Evolutionary conservation across 2,797 vertebrate species (phyloP).

Genomic region (Crocidura indochinensis): DNA sequence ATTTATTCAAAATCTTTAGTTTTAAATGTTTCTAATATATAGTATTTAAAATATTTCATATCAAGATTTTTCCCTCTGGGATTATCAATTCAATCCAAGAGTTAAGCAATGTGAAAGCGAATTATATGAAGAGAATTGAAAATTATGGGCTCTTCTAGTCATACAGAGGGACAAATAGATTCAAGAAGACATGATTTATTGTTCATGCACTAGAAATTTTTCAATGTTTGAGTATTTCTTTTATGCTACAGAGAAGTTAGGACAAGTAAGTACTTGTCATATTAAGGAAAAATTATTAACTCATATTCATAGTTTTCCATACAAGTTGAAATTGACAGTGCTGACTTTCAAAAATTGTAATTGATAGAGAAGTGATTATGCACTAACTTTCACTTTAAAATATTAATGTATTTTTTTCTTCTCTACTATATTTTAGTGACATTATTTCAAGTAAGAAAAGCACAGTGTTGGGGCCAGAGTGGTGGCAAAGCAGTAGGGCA

Average conservation of each 20-base stretch:
- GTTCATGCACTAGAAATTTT: background rate
- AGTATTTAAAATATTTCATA: too few relatives aligned
- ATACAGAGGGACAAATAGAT: background rate
- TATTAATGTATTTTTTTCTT: background rate
- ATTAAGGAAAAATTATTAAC: background rate
- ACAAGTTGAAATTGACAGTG: background rate
- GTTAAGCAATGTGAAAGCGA: background rate
- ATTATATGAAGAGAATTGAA: background rate
- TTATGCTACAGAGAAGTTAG: background rate
- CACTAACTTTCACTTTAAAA: background rate
- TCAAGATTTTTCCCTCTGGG: background rate
- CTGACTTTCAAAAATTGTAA: background rate
- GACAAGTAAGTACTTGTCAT: background rate
- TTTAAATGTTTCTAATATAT: background rate
- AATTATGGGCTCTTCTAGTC: background rate
- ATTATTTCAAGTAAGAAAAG: background rate
- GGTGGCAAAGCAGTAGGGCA: too few relatives aligned
- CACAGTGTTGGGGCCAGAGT: background rate
- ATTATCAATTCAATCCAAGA: background rate
- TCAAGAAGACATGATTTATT: too few relatives aligned
- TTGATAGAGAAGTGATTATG: background rate
- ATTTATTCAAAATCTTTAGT: background rate
- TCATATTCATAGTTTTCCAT: background rate
- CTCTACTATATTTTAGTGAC: background rate
- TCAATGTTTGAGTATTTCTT: accelerated